Evolutionary conservation across 2,888 invertebrate genomes (phyloP), one percentile per base, ranked within the genome.

Genomic region (Lasioglossum malachurum): DNA sequence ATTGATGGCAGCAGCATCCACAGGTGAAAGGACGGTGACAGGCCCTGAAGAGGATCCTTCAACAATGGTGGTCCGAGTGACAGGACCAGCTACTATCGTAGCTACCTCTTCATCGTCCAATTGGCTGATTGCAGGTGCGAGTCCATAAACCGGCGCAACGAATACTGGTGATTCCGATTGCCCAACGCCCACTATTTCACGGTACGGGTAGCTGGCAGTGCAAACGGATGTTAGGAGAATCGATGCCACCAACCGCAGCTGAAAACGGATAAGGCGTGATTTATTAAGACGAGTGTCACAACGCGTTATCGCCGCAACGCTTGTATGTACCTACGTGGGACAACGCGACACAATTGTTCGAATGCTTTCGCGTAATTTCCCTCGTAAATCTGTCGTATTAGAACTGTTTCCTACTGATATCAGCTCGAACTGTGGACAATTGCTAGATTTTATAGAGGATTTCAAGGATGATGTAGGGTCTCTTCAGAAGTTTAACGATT

Each of bases 161-260:
- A 81, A 64, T 74, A 85, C 14, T 23, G 75, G 69, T 19, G 67
- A 16, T 53, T 64, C 64, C 38, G 80, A 83, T 75, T 78, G 78
- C 71, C 44, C 80, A 27, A 46, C 84, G 83, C 79, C 88, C 75
- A 89, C 80, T 81, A 91, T 87, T 87, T 86, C 92, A 83, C 92
- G 92, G 91, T 92, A 92, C 87, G 93, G 92, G 91, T 91, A 92
- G 79, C 91, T 82, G 77, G 91, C 91, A 73, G 90, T 93, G 75
- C 87, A 88, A 79, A 86, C 90, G 77, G 89, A 88, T 41, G 83
- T 78, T 75, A 92, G 83, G 75, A 89, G 87, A 84, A 87, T 78
- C 83, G 85, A 89, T 77, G 86, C 60, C 67, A 81, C 81, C 75
- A 91, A 83, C 92, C 90, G 87, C 41, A 89, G 82, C 82, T 81